Percentiles rank a stretch among this genome's conserved stretches.
Conservation (phyloP, 2,113 vertebrate species). For the Noturus placidus region DNA sequence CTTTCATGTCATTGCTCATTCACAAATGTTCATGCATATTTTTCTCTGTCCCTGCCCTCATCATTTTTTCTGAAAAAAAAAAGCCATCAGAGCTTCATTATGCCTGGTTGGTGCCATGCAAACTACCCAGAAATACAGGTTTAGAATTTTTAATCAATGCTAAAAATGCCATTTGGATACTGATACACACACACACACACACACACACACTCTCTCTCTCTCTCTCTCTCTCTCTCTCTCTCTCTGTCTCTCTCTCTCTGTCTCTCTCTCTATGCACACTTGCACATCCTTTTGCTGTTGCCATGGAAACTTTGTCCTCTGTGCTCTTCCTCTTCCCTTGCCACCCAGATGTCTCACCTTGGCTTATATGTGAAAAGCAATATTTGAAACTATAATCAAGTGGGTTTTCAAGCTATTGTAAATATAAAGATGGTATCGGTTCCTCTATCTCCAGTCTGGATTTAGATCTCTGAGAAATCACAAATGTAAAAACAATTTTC, state of each 20-base stretch:
- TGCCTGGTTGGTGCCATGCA: not conserved
- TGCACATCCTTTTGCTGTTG: constrained; percentile 43
- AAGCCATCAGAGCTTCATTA: not conserved
- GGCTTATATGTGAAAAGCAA: not conserved
- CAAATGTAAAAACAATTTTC: not conserved
- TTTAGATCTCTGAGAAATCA: not conserved
- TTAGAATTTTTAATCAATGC: not conserved
- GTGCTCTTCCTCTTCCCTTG: constrained; percentile 32
- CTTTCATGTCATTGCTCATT: not conserved
- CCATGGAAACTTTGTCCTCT: constrained; percentile 55
- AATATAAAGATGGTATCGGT: not conserved
- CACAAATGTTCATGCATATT: not conserved
- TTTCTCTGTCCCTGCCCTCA: not conserved
- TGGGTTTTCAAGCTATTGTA: not conserved
- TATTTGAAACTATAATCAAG: not conserved
- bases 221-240: constrained; percentile 4
- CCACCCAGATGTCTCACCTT: constrained; percentile 42
- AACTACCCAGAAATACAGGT: not conserved
- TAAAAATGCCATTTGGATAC: not conserved
- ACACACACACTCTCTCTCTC: not conserved
- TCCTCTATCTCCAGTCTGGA: not conserved
- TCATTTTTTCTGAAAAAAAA: not conserved
- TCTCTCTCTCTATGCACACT: not conserved
- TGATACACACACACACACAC: not conserved
- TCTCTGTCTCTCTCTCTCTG: not conserved